Percentiles rank a stretch among this genome's conserved stretches.
Conservation (phyloP, 2,888 invertebrate genomes). For the Amphiduros pacificus region DNA sequence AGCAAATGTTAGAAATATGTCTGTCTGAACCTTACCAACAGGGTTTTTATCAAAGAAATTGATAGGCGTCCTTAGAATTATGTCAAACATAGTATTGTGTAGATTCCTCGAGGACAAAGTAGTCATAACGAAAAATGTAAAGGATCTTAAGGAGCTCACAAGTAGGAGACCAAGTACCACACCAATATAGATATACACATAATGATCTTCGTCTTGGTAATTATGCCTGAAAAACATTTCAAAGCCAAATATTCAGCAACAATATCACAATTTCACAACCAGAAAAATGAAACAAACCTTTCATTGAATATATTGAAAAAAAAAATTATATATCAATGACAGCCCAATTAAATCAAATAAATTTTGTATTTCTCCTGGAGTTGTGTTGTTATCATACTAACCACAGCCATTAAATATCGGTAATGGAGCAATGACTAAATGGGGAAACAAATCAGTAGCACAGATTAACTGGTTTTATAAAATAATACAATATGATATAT, state of each 20-base stretch:
- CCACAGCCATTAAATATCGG: no score
- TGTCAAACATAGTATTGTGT: slow-evolving; percentile 82
- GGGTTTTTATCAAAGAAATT: slow-evolving; percentile 86
- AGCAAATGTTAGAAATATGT: no score
- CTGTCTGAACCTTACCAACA: slow-evolving; percentile 68
- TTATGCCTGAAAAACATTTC: slow-evolving; percentile 39
- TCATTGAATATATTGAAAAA: no score
- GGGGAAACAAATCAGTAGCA: no score
- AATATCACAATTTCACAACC: no score
- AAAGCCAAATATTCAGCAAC: no score
- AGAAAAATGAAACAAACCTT: no score
- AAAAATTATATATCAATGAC: no score
- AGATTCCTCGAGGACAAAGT: slow-evolving; percentile 70
- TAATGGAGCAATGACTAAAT: no score
- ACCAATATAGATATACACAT: slow-evolving; percentile 62
- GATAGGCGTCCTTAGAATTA: slow-evolving; percentile 79
- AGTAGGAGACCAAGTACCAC: slow-evolving; percentile 71
- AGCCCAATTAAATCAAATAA: no score
- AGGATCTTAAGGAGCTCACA: slow-evolving; percentile 61
- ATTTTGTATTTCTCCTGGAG: no score
- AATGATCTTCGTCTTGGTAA: slow-evolving; percentile 40
- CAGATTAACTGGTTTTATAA: not conserved
- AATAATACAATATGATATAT: not conserved
- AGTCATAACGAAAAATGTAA: not conserved
- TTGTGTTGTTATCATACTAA: no score